Percentiles rank a stretch among this genome's conserved stretches.
These are phyloP conservation scores for Thera britannica DNA, from an alignment of 2,888 invertebrate genomes.

Conservation along the genomic window DNA sequence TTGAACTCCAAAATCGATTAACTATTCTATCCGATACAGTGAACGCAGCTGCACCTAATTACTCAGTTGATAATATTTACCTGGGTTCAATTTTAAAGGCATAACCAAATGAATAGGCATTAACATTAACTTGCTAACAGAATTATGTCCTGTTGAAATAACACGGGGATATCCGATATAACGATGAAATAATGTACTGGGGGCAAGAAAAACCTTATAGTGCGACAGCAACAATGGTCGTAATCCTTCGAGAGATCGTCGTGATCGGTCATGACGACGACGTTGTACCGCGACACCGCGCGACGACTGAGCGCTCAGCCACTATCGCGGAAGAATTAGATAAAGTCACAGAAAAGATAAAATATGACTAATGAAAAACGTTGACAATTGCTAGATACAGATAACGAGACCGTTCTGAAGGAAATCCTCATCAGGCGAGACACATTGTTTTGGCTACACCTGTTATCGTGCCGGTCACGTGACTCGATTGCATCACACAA, in stretches of 20 bases:
- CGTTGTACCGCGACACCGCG: slow-evolving; percentile 22
- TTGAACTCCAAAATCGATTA: background rate
- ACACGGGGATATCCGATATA: background rate
- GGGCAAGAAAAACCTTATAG: slow-evolving; percentile 22
- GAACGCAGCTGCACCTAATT: background rate
- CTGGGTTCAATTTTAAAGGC: background rate
- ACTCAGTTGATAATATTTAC: background rate
- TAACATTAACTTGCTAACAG: background rate
- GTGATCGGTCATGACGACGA: slow-evolving; percentile 48
- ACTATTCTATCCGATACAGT: background rate
- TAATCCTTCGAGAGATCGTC: slow-evolving; percentile 42
- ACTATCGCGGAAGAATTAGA: slow-evolving; percentile 60
- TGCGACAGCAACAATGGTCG: slow-evolving; percentile 50
- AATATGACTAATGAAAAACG: slow-evolving; percentile 65
- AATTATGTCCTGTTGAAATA: background rate
- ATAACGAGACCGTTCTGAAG: slow-evolving; percentile 48
- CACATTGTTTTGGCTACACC: slow-evolving; percentile 39
- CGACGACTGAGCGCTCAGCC: slow-evolving; percentile 47
- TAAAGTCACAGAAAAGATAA: slow-evolving; percentile 66
- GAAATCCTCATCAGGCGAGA: slow-evolving; percentile 36
- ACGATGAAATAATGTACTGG: background rate
- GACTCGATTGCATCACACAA: slow-evolving; percentile 2
- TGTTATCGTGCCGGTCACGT: slow-evolving; percentile 24
- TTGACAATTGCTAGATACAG: slow-evolving; percentile 40
- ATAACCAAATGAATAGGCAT: background rate